phyloP scores from a whole-genome alignment of 1,140 invertebrate species.

The Neuroterus valhalla region DNA sequence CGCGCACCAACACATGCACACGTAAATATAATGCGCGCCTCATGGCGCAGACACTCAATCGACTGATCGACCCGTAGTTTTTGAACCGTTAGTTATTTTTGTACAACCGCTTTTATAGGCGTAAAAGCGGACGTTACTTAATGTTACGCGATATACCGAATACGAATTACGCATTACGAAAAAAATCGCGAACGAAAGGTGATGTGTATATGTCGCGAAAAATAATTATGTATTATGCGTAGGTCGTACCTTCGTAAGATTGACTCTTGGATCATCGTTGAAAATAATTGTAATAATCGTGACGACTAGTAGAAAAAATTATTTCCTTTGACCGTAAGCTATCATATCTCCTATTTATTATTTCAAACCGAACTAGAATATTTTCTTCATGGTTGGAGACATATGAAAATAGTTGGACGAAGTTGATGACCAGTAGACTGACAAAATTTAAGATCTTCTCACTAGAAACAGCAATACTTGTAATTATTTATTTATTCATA shows the following conservation, averaged over 20 bases:
- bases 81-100: conserved; percentile 55
- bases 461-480: no score
- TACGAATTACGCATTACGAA: conserved; percentile 35
- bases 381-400: no score
- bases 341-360: no score
- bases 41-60: conserved; percentile 33
- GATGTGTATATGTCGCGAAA: conserved; percentile 31
- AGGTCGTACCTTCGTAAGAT: conserved; percentile 12
- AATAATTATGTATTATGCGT: neutral
- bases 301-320: neutral
- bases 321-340: no score
- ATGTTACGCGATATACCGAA: conserved; percentile 45
- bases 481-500: no score
- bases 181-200: conserved; percentile 16
- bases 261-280: conserved; percentile 21
- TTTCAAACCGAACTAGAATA: no score
- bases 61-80: conserved; percentile 57
- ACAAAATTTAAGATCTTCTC: no score
- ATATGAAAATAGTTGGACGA: no score
- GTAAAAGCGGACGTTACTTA: conserved; percentile 59
- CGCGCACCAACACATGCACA: neutral
- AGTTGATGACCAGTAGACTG: no score
- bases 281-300: conserved; percentile 35
- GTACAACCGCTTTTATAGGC: conserved; percentile 58
- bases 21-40: neutral